A percentile compares a stretch with the other conserved stretches of the same genome.
Conservation (phyloP, 2,113 vertebrate genomes). For the Elephas maximus region DNA sequence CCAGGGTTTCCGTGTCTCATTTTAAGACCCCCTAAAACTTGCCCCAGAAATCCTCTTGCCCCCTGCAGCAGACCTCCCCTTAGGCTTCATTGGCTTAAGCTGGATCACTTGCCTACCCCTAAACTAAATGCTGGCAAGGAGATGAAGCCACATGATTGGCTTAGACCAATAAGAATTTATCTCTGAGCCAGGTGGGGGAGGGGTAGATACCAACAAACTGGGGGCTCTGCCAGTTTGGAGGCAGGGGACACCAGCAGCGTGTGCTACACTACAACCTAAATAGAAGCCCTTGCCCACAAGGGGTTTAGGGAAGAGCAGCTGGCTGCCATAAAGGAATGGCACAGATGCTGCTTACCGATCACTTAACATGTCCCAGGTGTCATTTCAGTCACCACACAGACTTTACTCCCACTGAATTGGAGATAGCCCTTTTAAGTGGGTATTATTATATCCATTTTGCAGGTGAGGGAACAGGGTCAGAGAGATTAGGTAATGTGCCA, state of each 20-base stretch:
- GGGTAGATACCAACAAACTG: not conserved
- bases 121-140: not conserved
- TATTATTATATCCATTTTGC: not conserved
- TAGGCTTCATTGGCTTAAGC: not conserved
- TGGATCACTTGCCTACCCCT: not conserved
- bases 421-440: not conserved
- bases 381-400: not conserved
- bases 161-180: not conserved
- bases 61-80: not conserved
- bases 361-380: not conserved
- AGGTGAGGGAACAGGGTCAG: not conserved
- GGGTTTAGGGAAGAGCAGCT: not conserved
- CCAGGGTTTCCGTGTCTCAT: not conserved
- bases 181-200: not conserved
- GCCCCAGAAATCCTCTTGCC: not conserved
- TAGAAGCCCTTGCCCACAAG: not conserved
- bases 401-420: not conserved
- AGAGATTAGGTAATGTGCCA: not conserved
- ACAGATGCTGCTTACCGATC: not conserved
- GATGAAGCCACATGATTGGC: not conserved
- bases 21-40: too few relatives aligned
- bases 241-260: not conserved
- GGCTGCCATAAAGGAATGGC: not conserved
- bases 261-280: not conserved
- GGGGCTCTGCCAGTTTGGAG: not conserved